phyloP scores from a whole-genome alignment of 2,888 invertebrate genomes.

The Ectemnius continuus region DNA sequence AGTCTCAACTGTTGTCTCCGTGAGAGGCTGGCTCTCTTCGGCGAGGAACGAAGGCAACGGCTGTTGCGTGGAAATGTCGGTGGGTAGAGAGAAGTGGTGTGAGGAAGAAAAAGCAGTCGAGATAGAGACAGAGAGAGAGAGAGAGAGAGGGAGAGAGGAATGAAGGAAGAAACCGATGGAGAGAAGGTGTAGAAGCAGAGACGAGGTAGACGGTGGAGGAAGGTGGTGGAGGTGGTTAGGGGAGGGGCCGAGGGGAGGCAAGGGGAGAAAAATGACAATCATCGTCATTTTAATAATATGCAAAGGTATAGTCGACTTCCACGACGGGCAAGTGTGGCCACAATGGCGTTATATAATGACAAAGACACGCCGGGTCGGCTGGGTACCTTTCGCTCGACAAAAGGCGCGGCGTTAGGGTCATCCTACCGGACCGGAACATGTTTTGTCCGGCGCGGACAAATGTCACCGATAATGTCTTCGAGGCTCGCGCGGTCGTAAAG shows the following conservation, averaged over 20 bases:
- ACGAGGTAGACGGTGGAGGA: conserved; percentile 23
- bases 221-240: conserved; percentile 29
- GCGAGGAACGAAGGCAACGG: neutral
- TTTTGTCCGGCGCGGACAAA: conserved; percentile 75
- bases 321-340: conserved; percentile 77
- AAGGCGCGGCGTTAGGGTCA: conserved; percentile 78
- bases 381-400: conserved; percentile 77
- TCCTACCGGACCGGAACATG: conserved; percentile 78
- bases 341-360: conserved; percentile 79
- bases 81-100: neutral
- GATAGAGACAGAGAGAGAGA: neutral
- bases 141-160: conserved; percentile 13
- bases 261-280: conserved; percentile 74
- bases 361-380: conserved; percentile 75
- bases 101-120: neutral
- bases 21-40: conserved; percentile 2
- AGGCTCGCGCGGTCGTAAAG: conserved; percentile 59
- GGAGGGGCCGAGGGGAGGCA: conserved; percentile 32
- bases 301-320: conserved; percentile 64
- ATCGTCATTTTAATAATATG: conserved; percentile 76
- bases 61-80: conserved; percentile 2
- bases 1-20: neutral
- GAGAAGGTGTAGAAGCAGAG: conserved; percentile 12
- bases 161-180: neutral
- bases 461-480: conserved; percentile 72